Base-by-base conservation (phyloP, 1,140 invertebrate genomes). In the Pachypsylla venusta region DNA sequence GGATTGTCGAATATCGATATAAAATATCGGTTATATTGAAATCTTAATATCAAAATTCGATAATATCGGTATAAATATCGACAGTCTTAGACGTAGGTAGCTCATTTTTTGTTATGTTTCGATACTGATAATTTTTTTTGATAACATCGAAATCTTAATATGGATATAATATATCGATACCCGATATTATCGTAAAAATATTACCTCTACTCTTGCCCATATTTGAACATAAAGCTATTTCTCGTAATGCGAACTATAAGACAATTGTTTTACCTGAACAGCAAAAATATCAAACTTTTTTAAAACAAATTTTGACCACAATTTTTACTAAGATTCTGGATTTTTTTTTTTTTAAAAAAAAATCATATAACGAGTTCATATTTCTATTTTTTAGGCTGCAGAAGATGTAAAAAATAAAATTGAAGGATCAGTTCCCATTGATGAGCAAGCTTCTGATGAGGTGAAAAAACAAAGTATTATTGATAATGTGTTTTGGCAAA, bases 401-500 rank as follows among this genome's bases (percentile, higher is more conserved):
- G 74, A 77, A 64, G 78, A 82, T 67, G 64, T 75, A 58, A 72
- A 77, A 63, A 74, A 76, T 3, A 76, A 75, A 59, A 65, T 81
- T 2, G 72, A 77, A 5, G 77, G 76, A 1, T 69, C 77, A 54
- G 70, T 81, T 35, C 62, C 68, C 22, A 81, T 82, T 64, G 71
- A 70, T 10, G 42, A 60, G 30, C 75, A 70, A 65, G 71, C 71
- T 10, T 70, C 74, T 19, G 72, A 76, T 54, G 77, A 79, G 25
- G 75, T 79, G 28, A 74, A 78, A 61, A 77, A 79, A 56, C 73
- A 79, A 60, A 76, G 75, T 48, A 65, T 84, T 26, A 70, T 81
- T 19, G 76, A 79, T 58, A 84, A 82, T 74, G 73, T 91, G 13
- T 77, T 81, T 61, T 85, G 82, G 81, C 82, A 87, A 71, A 93